Evolutionary conservation across 2,888 invertebrate species (phyloP), one percentile per base, ranked within the genome.

Genomic region (Rhagonycha fulva): DNA sequence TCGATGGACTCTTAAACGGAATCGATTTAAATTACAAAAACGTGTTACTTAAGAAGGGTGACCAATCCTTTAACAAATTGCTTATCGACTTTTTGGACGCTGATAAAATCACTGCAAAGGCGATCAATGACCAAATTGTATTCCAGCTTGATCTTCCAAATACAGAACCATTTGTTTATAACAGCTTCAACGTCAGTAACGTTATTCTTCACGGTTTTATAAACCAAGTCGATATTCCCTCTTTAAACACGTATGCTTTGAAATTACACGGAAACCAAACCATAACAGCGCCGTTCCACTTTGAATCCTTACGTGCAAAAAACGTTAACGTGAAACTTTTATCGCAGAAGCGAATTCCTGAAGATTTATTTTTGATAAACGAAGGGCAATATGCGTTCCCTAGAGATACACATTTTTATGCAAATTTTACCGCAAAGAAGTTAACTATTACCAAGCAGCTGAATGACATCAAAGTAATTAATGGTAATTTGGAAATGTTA

Each of bases 261-360:
- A 90, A 87, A 83, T 87, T 86, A 19, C 80, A 80, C 2, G 91
- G 89, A 2, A 82, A 89, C 80, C 92, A 92, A 85, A 80, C 81
- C 68, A 83, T 92, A 4, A 87, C 84, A 14, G 85, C 86, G 81
- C 82, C 82, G 9, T 86, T 85, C 73, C 76, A 70, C 63, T 86
- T 87, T 75, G 84, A 87, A 14, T 30, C 19, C 14, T 62, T 78
- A 12, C 63, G 72, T 14, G 75, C 71, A 9, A 60, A 71, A 19
- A 76, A 73, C 26, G 19, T 76, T 14, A 68, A 76, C 70, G 79
- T 19, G 12, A 73, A 61, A 63, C 14, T 10, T 30, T 26, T 84
- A 23, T 81, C 82, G 62, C 81, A 80, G 4, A 82, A 82, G 77
- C 76, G 80, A 60, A 71, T 87, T 14, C 81, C 83, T 12, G 80